Base-by-base conservation (phyloP, 1,140 invertebrate species). In the Drosophila tani region DNA sequence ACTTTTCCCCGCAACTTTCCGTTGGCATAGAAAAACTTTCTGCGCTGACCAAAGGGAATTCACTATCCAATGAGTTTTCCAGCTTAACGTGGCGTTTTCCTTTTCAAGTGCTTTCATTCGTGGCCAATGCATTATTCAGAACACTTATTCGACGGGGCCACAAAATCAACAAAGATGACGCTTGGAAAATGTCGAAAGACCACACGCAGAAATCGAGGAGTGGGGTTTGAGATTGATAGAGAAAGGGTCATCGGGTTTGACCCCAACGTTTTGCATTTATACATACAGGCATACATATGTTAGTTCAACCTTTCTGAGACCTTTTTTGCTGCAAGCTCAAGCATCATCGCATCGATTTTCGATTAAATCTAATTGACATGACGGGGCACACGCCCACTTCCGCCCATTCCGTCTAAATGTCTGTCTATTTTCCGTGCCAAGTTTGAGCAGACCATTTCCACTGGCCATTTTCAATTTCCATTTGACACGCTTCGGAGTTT, bases 341-440 rank as follows among this genome's bases (percentile, higher is more conserved):
- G 38, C 67, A 58, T 57, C 53, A 55, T 24, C 11, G 27, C 45
- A 86, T 84, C 60, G 82, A 85, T 84, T 86, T 85, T 78, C 82
- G 63, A 77, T 85, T 81, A 82, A 57, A 71, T 81, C 57, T 81
- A 81, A 86, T 85, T 84, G 78, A 69, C 81, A 63, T 68, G 62
- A 59, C 57, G 58, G 24, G 41, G 5, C 62, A 60, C 60, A 59
- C 60, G 60, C 69, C 50, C 66, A 51, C 62, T 41, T 49, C 35
- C 55, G 38, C 29, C 62, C 70, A 2, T 14, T 41, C 29, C 9
- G 55, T 45, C 51, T 24, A 21, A 32, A 40, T 64, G 46, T 59
- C 65, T 53, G 64, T 24, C 75, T 47, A 45, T 21, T 38, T 76
- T 38, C 49, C 40, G 45, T 66, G 71, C 41, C 60, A 49, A 53